Conservation (phyloP, 2,888 invertebrate genomes). For the Maniola hyperantus region DNA sequence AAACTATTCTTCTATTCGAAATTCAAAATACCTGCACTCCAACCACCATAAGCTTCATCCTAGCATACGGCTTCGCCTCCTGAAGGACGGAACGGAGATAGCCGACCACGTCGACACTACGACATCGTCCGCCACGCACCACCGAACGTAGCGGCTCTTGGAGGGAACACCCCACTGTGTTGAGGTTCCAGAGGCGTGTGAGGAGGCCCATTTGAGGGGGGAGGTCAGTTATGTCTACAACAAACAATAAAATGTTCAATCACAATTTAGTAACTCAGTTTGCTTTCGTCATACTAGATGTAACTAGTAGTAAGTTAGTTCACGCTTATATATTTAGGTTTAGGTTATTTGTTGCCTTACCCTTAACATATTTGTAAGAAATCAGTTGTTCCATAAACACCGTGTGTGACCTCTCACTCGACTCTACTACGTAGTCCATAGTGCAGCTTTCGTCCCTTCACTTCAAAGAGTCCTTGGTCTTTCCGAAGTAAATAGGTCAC, state of each 20-base stretch:
- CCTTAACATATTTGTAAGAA: too few species aligned
- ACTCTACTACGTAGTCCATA: too few species aligned
- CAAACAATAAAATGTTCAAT: neutral
- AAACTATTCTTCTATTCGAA: neutral
- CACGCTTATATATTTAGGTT: too few species aligned
- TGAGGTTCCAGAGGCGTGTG: constrained; percentile 97
- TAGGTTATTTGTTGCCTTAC: too few species aligned
- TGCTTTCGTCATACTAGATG: too few species aligned
- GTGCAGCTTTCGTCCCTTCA: too few species aligned
- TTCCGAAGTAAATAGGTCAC: too few species aligned
- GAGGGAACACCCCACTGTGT: constrained; percentile 93
- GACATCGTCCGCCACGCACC: constrained; percentile 95
- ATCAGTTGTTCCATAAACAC: too few species aligned
- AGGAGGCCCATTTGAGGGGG: constrained; percentile 98
- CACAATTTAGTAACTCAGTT: neutral
- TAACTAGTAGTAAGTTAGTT: too few species aligned
- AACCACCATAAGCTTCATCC: constrained; percentile 98
- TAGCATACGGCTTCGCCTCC: constrained; percentile 95
- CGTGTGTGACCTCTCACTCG: too few species aligned
- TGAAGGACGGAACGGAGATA: constrained; percentile 93
- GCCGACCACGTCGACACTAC: constrained; percentile 96
- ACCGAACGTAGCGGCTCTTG: constrained; percentile 94
- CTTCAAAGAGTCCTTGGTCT: too few species aligned
- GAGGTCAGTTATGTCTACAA: constrained; percentile 89
- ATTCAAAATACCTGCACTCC: constrained; percentile 86